Evolutionary conservation across 2,888 invertebrate species (phyloP).

Genomic region (Andrena dorsata): DNA sequence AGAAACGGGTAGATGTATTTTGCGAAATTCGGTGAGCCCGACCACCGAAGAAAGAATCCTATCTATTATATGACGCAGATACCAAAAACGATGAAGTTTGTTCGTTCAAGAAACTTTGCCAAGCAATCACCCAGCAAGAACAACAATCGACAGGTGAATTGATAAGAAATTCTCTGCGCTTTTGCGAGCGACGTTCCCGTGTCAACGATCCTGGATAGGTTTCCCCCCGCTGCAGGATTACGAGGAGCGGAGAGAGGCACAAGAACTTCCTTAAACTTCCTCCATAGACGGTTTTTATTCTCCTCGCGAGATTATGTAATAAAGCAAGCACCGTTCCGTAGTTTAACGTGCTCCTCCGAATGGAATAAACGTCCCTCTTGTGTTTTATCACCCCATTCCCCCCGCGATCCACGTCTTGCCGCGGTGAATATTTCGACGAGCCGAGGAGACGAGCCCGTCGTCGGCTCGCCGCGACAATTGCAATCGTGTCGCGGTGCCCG

Average conservation of each 20-base stretch:
- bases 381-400: neutral
- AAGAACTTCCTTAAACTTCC: slow-evolving; percentile 27
- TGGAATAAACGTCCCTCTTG: slow-evolving; percentile 53
- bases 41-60: neutral
- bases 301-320: slow-evolving; percentile 53
- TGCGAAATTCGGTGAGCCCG: no score
- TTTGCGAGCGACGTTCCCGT: slow-evolving; percentile 25
- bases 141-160: slow-evolving; percentile 3
- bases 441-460: slow-evolving; percentile 8
- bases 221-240: neutral
- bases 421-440: slow-evolving; percentile 56
- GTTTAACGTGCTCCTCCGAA: slow-evolving; percentile 55
- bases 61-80: neutral
- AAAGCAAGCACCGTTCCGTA: slow-evolving; percentile 31
- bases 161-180: slow-evolving; percentile 15
- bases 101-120: neutral
- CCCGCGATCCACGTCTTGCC: neutral
- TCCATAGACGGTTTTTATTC: slow-evolving; percentile 32
- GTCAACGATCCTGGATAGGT: slow-evolving; percentile 29
- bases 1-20: no score
- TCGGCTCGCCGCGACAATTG: slow-evolving; percentile 53
- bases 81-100: neutral
- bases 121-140: neutral
- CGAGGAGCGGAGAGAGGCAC: slow-evolving; percentile 6
- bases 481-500: slow-evolving; percentile 47